Base-by-base conservation (phyloP, 2,797 vertebrate genomes). In the Syndactyla subalaris region DNA sequence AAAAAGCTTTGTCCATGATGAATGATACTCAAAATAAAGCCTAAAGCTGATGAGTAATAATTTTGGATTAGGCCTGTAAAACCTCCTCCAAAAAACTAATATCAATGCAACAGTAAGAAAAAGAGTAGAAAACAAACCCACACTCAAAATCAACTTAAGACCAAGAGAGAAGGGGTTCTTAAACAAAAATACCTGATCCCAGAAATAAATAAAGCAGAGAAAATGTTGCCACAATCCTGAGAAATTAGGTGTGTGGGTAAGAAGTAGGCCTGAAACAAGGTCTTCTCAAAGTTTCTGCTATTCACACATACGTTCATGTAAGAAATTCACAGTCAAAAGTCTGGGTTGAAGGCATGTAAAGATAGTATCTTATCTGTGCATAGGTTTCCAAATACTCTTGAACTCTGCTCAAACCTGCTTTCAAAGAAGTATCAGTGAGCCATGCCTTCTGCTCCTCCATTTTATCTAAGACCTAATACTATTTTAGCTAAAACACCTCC, bases 251-350 rank as follows among this genome's bases (percentile, higher is more conserved):
- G 82, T 21, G 34, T 38, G 23, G 34, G 9, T 58, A 79, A 63
- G 30, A 65, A 78, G 22, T 2, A 85, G 41, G n/a, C 38, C 62
- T 75, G 24, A 81, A 54, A 65, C 4, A 36, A 75, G 26, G 7
- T 15, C 23, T 34, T 87, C 78, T 75, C 58, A 57, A 77, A 62
- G 57, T 38, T 66, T 32, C 67, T 36, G 16, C 38, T 41, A 86
- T 34, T 78, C 27, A 65, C 10, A 61, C 1, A 1, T 12, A 38
- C 11, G 18, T 21, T 62, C 38, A 62, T 3, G 0, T 13, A 38
- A 26, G 29, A 88, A 83, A 85, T 51, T 49, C 61, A 3, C 32
- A 38, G 14, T 86, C 66, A 49, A 2, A 61, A 12, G 0, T 7
- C 6, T 26, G 11, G 6, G 12, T 24, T 87, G 38, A 75, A 89